Base-by-base conservation (phyloP, 2,113 vertebrate genomes). In the Phyllostomus hastatus region DNA sequence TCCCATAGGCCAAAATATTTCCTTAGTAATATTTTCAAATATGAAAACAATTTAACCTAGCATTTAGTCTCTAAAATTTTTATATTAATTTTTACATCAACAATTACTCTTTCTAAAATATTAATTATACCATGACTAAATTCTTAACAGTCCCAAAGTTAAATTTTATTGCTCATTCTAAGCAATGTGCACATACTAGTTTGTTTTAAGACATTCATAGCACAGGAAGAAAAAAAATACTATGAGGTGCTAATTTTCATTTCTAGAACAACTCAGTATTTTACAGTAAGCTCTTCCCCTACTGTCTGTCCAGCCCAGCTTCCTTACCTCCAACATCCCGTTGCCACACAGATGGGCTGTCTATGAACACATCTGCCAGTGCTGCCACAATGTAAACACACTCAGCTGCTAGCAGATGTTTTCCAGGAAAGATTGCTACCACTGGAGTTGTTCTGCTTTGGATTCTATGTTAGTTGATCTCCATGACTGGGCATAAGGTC, bases 361-460 rank as follows among this genome's bases (percentile, higher is more conserved):
- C 73, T 86, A 2, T 7, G 5, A 88, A 46, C 88, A 94, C 93
- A 96, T 95, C 94, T 96, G 95, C 66, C 41, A 11, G 22, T 20
- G 46, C 59, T 90, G 92, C 72, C 84, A 64, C 81, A 76, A 15
- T 31, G 88, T 92, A 97, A 97, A 96, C 96, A 92, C 52, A n/a
- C 85, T 86, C 82, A 83, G 78, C 91, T 96, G 78, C 72, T 52
- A 94, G 73, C 96, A 97, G 94, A 97, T 96, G 93, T 96, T 97
- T 86, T 91, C 54, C 72, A 70, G 69, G 61, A 95, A 91, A 93
- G 82, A 66, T 88, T n/a, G 1, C 72, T 80, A 38, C 35, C 73
- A 10, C 35, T 87, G 54, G 72, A 93, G 54, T 26, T 70, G 28
- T 66, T 91, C 48, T 9, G 41, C 14, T 95, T 33, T 80, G 35